Conservation (phyloP, 2,888 invertebrate genomes). For the Andrena hattorfiana region DNA sequence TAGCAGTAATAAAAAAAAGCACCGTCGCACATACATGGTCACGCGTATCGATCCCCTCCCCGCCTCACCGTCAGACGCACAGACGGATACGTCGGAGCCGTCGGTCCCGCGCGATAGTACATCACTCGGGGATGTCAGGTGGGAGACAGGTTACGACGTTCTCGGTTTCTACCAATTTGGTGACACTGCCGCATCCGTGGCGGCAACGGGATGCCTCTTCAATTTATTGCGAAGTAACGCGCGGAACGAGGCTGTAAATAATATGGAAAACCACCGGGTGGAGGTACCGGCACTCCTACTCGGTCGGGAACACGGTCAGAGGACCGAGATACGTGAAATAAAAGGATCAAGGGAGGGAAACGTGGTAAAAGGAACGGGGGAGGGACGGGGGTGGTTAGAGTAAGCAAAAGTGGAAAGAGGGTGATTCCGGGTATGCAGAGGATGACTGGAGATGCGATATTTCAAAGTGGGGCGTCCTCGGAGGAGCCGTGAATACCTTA, state of each 20-base stretch:
- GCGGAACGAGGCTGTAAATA: constrained; percentile 77
- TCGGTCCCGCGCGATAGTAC: constrained; percentile 61
- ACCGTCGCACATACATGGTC: constrained; percentile 17
- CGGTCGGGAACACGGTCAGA: constrained; percentile 4
- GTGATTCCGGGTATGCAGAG: constrained; percentile 54
- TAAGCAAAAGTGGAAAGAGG: constrained; percentile 38
- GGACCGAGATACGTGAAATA: constrained; percentile 57
- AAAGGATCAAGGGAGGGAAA: constrained; percentile 45
- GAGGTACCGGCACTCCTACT: background rate
- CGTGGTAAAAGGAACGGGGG: constrained; percentile 29
- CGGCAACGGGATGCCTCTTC: constrained; percentile 24
- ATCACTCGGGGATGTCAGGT: constrained; percentile 70
- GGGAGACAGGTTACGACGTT: constrained; percentile 65
- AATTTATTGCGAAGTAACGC: constrained; percentile 72
- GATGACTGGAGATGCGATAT: constrained; percentile 76
- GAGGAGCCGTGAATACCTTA: constrained; percentile 83
- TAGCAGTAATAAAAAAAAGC: constrained; percentile 22
- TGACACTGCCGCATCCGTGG: constrained; percentile 58
- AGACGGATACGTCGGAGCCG: constrained; percentile 27
- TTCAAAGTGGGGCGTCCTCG: constrained; percentile 81
- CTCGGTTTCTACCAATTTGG: constrained; percentile 74
- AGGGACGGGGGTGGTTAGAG: constrained; percentile 33
- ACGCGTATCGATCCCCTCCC: constrained; percentile 41
- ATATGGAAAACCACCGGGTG: constrained; percentile 73
- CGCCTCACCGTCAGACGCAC: constrained; percentile 6